Base-by-base conservation (phyloP, 2,888 invertebrate genomes). In the Cosmia trapezina region DNA sequence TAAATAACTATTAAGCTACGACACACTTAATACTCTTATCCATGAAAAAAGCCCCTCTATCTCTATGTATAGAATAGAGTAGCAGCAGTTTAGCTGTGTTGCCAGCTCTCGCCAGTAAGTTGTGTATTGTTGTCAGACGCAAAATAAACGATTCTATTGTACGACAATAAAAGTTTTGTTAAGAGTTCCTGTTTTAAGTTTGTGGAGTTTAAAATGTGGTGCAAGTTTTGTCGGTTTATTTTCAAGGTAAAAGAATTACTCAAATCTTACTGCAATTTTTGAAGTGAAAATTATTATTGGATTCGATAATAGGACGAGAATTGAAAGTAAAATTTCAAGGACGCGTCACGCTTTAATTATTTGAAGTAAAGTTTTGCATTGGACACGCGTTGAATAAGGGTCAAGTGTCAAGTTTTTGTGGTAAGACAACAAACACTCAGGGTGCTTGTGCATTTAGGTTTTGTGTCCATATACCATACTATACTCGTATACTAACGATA, bases 111-210 rank as follows among this genome's bases (percentile, higher is more conserved):
- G 61, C 57, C 75, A 61, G 59, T 73, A 65, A 73, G 73, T 85
- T 67, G 54, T 66, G 63, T 71, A 76, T 84, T 84, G 83, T 85
- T 68, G 74, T 64, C 70, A 72, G 64, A 63, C 56, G 54, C 54
- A 73, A 80, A 80, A 80, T 75, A 84, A 84, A 71, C 61, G 70
- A 65, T 61, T 70, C 59, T 65, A 72, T 83, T 80, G 77, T 80
- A 62, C 28, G 63, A 56, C 64, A 70, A 74, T 73, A 76, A 81
- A 73, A 67, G 72, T 72, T 70, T 73, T 83, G 80, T 67, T 57
- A 56, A 61, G 37, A 63, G 33, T 72, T 71, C 57, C 56, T 53
- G 54, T 56, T 60, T 77, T 49, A 60, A 72, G 80, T 72, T 70
- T 22, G 17, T 68, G 11, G 41, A 47, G 43, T 78, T 74, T 67